These are phyloP conservation scores for Brenthis ino DNA, from an alignment of 2,888 invertebrate genomes.

Conservation along the genomic window DNA sequence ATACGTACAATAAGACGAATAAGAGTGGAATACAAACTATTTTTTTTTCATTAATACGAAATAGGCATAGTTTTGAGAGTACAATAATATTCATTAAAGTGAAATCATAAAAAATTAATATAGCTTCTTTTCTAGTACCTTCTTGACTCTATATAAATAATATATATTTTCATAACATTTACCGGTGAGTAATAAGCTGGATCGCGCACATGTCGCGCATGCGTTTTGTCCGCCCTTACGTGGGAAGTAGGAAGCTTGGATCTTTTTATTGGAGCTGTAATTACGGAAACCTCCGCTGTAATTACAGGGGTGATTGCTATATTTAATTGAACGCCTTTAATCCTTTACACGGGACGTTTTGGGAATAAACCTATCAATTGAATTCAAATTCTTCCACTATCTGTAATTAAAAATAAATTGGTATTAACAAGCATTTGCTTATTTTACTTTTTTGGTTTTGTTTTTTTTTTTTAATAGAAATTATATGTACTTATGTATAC, in stretches of 20 bases:
- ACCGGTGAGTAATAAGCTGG: conserved; percentile 65
- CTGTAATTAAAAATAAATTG: conserved; percentile 5
- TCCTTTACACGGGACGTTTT: conserved; percentile 45
- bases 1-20: too few species aligned
- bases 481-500: too few species aligned
- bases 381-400: conserved; percentile 5
- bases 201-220: conserved; percentile 72
- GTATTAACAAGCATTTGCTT: background rate
- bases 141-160: conserved; percentile 45
- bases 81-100: too few species aligned
- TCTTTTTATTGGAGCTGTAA: conserved; percentile 78
- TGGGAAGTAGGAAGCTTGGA: conserved; percentile 78
- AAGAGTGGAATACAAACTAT: too few species aligned
- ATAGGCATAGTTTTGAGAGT: too few species aligned
- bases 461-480: too few species aligned
- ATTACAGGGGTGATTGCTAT: conserved; percentile 81
- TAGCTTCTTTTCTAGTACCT: conserved; percentile 2
- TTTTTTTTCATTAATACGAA: too few species aligned
- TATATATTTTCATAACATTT: conserved; percentile 64
- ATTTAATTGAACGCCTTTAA: conserved; percentile 76
- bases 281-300: conserved; percentile 77
- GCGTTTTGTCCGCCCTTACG: conserved; percentile 55
- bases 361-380: conserved; percentile 18
- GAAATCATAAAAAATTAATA: too few species aligned
- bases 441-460: background rate